phyloP scores from a whole-genome alignment of 2,113 vertebrate genomes.

The Paedocypris sp. region DNA sequence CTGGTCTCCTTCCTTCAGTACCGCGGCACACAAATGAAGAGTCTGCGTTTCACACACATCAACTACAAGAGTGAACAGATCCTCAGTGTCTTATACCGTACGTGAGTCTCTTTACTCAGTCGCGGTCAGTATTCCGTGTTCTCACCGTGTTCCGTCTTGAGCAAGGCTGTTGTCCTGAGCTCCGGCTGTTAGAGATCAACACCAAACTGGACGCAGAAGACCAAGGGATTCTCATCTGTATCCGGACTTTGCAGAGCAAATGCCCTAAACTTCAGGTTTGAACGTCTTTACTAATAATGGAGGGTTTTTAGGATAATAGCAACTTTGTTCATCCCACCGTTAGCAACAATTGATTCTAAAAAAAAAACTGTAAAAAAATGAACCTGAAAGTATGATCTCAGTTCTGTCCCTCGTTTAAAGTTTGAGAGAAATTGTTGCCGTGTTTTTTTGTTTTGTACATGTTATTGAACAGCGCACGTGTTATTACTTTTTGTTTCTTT shows the following conservation, averaged over 20 bases:
- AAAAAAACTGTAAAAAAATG: too few relatives aligned
- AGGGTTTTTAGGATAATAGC: too few relatives aligned
- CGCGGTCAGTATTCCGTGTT: fast-evolving
- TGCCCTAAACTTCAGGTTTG: slow-evolving; percentile 77
- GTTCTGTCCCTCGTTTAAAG: too few relatives aligned
- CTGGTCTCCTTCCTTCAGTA: slow-evolving; percentile 51
- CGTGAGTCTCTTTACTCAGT: slow-evolving; percentile 37
- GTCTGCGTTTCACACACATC: slow-evolving; percentile 55
- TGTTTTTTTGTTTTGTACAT: too few relatives aligned
- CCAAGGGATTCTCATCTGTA: slow-evolving; percentile 56
- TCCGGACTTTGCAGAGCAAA: slow-evolving; percentile 67
- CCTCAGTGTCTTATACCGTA: slow-evolving; percentile 43
- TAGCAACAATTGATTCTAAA: too few relatives aligned
- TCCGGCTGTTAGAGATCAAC: slow-evolving; percentile 71
- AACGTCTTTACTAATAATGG: too few relatives aligned
- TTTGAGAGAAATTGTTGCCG: too few relatives aligned
- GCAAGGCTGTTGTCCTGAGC: slow-evolving; percentile 65
- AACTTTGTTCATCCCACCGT: too few relatives aligned
- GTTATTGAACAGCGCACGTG: too few relatives aligned
- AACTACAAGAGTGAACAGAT: slow-evolving; percentile 49
- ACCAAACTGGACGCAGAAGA: slow-evolving; percentile 53
- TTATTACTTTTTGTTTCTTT: too few relatives aligned
- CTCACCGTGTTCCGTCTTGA: slow-evolving; percentile 22
- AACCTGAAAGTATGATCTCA: too few relatives aligned
- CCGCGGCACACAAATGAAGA: slow-evolving; percentile 49